These are phyloP conservation scores for Drosophila hydei DNA, from an alignment of 1,140 invertebrate genomes.

Conservation along the genomic window DNA sequence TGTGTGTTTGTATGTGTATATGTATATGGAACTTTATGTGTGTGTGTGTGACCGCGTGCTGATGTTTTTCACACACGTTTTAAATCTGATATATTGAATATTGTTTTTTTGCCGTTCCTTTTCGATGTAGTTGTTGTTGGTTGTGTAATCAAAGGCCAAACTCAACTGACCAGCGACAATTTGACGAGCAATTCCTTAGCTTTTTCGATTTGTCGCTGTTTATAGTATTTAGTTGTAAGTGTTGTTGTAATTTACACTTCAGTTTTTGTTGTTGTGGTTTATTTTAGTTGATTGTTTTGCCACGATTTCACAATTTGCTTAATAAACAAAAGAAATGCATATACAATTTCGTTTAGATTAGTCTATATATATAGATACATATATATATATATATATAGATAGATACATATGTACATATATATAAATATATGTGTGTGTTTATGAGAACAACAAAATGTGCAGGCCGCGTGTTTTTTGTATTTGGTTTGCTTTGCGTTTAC, in stretches of 20 bases:
- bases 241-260: slow-evolving; percentile 28
- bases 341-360: slow-evolving; percentile 33
- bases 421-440: slow-evolving; percentile 11
- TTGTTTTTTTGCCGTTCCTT: slow-evolving; percentile 16
- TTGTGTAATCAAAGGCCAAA: slow-evolving; percentile 36
- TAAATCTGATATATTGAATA: slow-evolving; percentile 30
- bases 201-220: slow-evolving; percentile 14
- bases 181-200: slow-evolving; percentile 15
- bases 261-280: slow-evolving; percentile 12
- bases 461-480: slow-evolving; percentile 32
- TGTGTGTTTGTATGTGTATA: slow-evolving; percentile 2
- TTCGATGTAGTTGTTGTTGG: slow-evolving; percentile 28
- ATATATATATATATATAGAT: background rate
- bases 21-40: background rate
- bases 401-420: background rate
- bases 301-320: slow-evolving; percentile 53
- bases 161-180: slow-evolving; percentile 48
- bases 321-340: slow-evolving; percentile 49
- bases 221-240: background rate
- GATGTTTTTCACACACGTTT: slow-evolving; percentile 51
- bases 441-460: slow-evolving; percentile 37
- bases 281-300: slow-evolving; percentile 34
- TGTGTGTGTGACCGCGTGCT: slow-evolving; percentile 47
- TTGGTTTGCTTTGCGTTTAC: slow-evolving; percentile 15
- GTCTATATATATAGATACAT: background rate